phyloP scores from a whole-genome alignment of 2,888 invertebrate species.

The Acrobasis suavella region DNA sequence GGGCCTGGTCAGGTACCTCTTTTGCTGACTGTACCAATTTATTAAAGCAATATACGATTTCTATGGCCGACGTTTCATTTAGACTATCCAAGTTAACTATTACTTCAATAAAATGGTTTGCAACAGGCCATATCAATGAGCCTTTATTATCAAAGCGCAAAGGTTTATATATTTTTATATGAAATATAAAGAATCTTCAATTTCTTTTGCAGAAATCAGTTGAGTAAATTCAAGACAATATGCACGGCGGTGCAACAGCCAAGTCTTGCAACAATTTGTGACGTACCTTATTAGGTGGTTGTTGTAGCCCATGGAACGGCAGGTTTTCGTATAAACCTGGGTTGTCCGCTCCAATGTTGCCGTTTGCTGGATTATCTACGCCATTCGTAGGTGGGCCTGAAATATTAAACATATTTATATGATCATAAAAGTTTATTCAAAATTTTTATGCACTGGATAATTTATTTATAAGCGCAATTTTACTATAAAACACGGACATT shows the following conservation, averaged over 20 bases:
- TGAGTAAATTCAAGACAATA: not conserved
- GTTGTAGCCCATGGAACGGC: conserved; percentile 96
- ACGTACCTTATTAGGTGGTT: conserved; percentile 95
- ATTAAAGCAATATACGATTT: too few species aligned
- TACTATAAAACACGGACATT: too few species aligned
- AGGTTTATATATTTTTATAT: too few species aligned
- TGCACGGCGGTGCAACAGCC: not conserved
- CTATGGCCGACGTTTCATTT: too few species aligned
- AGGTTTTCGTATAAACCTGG: conserved; percentile 96
- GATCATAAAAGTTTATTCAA: not conserved
- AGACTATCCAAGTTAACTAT: too few species aligned
- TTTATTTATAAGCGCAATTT: not conserved
- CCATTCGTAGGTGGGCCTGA: conserved; percentile 81
- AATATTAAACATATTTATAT: not conserved
- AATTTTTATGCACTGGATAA: not conserved
- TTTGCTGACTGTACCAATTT: too few species aligned
- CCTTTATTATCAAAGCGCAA: too few species aligned
- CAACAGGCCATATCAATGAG: too few species aligned
- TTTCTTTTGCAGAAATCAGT: not conserved
- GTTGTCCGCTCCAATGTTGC: conserved; percentile 87
- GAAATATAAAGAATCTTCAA: too few species aligned
- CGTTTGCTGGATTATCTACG: conserved; percentile 83
- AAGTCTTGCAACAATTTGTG: not conserved
- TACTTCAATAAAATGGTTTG: too few species aligned
- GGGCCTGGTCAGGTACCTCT: too few species aligned